These are phyloP conservation scores for Saxicola maurus DNA, from an alignment of 2,797 vertebrate species.

Conservation along the genomic window DNA sequence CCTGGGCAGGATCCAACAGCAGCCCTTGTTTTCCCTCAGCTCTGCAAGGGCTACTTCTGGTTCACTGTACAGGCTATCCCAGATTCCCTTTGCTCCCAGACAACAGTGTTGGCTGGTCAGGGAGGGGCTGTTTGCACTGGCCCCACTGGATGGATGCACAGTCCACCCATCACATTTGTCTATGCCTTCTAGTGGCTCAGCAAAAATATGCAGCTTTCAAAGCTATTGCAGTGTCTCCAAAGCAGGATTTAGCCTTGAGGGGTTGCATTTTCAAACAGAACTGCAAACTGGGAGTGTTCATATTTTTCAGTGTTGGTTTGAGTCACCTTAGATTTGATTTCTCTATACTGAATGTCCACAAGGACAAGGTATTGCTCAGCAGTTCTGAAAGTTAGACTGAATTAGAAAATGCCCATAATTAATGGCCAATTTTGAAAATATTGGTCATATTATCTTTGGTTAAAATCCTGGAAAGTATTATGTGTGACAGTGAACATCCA, in stretches of 20 bases:
- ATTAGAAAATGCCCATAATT: not conserved
- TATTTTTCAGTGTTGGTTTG: not conserved
- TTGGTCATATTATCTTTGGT: not conserved
- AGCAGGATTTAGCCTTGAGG: not conserved
- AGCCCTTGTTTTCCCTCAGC: not conserved
- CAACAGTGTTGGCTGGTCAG: not conserved
- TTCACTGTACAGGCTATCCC: not conserved
- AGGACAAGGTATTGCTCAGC: not conserved
- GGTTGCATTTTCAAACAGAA: not conserved
- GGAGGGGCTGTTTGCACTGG: not conserved
- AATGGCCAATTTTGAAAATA: not conserved
- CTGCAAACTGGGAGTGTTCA: not conserved
- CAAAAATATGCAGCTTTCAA: not conserved
- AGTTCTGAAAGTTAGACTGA: not conserved
- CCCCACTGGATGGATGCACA: not conserved
- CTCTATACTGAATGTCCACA: not conserved
- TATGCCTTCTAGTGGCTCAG: not conserved
- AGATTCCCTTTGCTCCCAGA: not conserved
- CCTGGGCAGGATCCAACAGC: constrained; percentile 34
- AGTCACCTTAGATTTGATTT: not conserved
- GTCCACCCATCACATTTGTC: not conserved
- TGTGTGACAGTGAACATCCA: not conserved
- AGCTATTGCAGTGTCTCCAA: not conserved
- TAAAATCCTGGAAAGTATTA: not conserved
- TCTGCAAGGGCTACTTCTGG: constrained; percentile 21